A percentile compares a stretch with the other conserved stretches of the same genome.
phyloP scores from a whole-genome alignment of 2,888 invertebrate genomes.

The Periphyllus acericola region DNA sequence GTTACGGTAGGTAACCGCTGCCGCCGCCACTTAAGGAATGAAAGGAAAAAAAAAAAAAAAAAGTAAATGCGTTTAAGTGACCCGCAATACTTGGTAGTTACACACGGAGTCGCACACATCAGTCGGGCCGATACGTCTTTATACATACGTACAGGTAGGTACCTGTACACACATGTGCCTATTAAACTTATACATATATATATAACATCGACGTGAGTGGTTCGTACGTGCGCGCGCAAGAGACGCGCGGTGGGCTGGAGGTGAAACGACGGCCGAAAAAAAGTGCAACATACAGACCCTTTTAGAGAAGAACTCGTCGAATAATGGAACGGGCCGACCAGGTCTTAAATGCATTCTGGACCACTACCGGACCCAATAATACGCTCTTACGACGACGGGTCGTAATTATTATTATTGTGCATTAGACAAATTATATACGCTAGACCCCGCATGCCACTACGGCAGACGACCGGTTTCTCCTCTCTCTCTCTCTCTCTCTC shows the following conservation, averaged over 20 bases:
- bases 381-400: constrained; percentile 17
- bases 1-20: constrained; percentile 9
- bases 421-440: constrained; percentile 56
- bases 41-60: constrained; percentile 26
- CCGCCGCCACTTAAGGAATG: constrained; percentile 46
- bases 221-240: neutral
- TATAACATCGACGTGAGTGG: neutral
- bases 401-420: constrained; percentile 44
- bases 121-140: constrained; percentile 57
- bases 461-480: constrained; percentile 32
- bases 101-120: constrained; percentile 23
- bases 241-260: neutral
- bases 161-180: neutral
- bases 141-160: neutral
- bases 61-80: constrained; percentile 22
- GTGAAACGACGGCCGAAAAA: constrained; percentile 4
- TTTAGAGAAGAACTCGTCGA: constrained; percentile 47
- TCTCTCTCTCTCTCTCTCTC: too few relatives aligned
- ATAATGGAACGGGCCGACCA: constrained; percentile 22
- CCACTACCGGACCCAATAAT: neutral
- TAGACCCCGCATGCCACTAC: neutral
- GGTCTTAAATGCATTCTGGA: constrained; percentile 32
- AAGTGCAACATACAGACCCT: constrained; percentile 36
- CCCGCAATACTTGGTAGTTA: constrained; percentile 18
- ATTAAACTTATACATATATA: neutral